phyloP scores from a whole-genome alignment of 2,113 vertebrate genomes.

The Peromyscus californicus region DNA sequence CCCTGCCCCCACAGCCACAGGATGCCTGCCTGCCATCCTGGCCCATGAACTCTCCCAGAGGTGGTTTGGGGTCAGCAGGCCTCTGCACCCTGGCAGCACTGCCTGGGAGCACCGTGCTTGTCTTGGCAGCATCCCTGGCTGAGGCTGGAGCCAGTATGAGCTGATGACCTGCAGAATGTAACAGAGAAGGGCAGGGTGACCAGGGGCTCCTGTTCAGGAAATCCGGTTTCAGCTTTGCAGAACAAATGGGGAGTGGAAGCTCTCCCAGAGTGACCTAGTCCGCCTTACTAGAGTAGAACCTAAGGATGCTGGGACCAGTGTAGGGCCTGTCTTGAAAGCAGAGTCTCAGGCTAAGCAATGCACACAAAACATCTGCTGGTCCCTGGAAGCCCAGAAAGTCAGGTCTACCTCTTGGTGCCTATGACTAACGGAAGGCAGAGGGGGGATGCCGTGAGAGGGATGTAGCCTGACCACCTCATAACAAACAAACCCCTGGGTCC shows the following conservation, averaged over 20 bases:
- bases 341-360: not conserved
- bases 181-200: conserved; percentile 70
- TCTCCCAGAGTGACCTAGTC: not conserved
- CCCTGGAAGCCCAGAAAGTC: not conserved
- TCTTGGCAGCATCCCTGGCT: conserved; percentile 57
- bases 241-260: not conserved
- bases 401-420: not conserved
- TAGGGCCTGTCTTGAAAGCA: not conserved
- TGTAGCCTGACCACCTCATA: not conserved
- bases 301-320: not conserved
- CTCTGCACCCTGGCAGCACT: conserved; percentile 68
- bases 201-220: conserved; percentile 71
- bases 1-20: not conserved
- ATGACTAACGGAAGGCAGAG: not conserved
- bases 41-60: conserved; percentile 28
- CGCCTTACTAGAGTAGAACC: not conserved
- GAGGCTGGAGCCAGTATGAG: conserved; percentile 10
- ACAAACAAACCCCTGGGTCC: not conserved
- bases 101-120: conserved; percentile 33
- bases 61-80: conserved; percentile 67
- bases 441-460: not conserved
- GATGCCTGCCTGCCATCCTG: not conserved
- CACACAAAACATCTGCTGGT: not conserved
- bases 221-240: conserved; percentile 67
- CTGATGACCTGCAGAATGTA: conserved; percentile 45